Base-by-base conservation (phyloP, 2,888 invertebrate genomes). In the Luperina testacea region DNA sequence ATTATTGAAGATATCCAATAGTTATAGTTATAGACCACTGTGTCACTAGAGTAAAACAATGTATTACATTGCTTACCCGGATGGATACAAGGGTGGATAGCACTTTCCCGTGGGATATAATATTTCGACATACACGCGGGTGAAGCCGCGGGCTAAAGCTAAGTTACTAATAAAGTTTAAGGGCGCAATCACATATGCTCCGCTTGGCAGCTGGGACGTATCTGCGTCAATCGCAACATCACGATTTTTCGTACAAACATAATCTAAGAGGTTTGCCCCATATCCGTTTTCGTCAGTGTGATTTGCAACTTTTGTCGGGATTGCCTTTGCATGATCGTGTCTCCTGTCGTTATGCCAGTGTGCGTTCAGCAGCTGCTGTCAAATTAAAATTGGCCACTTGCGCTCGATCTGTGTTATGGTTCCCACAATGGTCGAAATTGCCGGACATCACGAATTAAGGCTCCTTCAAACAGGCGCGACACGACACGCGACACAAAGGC, bases 131-230 rank as follows among this genome's bases (percentile, higher is more conserved):
- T 27, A 27, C 61, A 15, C 15, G 15, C 13, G 7, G 61, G 27
- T n/a, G 27, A 15, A 61, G 61, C 27, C 61, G 1, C 61, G 7
- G 15, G 7, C 15, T 27, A 27, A 27, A 27, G 27, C 27, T 61
- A 27, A n/a, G 27, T 63, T 76, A 75, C 69, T 65, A 78, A 76
- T 77, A 83, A 86, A 77, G 32, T 79, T 75, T 86, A 86, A 85
- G 83, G 75, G 84, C 59, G 86, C 83, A 70, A 86, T 79, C 83
- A 86, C 79, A 83, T 63, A 78, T 78, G 78, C 78, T 67, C 61
- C 71, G 69, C 20, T 63, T 68, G 70, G 68, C 77, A 82, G 82
- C 81, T 81, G 74, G 65, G 64, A 69, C 67, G 32, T 48, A 65
- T 73, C 61, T 76, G 63, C 57, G 68, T 68, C 67, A 70, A 51